phyloP scores from a whole-genome alignment of 2,797 vertebrate species.

The Chaetodon trifasciatus region DNA sequence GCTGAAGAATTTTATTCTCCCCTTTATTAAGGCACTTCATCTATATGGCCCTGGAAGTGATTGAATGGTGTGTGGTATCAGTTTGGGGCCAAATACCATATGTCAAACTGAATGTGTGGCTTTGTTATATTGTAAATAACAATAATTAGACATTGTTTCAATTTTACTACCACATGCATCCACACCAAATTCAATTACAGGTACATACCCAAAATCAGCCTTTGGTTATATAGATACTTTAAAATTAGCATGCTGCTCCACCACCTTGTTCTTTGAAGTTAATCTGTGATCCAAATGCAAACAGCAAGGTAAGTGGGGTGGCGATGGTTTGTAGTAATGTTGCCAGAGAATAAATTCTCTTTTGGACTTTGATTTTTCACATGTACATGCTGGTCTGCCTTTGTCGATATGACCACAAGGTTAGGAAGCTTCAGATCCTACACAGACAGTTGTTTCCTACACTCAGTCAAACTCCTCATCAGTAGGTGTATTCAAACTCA shows the following conservation, averaged over 20 bases:
- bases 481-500: not conserved
- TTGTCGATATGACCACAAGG: not conserved
- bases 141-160: not conserved
- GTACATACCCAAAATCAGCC: not conserved
- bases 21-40: conserved; percentile 47
- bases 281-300: not conserved
- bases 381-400: not conserved
- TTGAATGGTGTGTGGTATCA: conserved; percentile 24
- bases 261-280: too few relatives aligned
- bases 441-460: not conserved
- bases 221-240: not conserved
- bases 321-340: not conserved
- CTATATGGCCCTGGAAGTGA: conserved; percentile 37
- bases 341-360: not conserved
- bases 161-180: not conserved
- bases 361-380: not conserved
- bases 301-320: not conserved
- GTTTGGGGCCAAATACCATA: conserved; percentile 1
- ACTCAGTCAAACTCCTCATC: not conserved
- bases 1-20: conserved; percentile 39
- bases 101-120: not conserved
- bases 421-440: not conserved
- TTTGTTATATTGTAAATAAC: conserved; percentile 15
- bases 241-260: not conserved
- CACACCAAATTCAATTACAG: not conserved